Conservation (phyloP, 2,888 invertebrate genomes). For the Onchidella celtica region DNA sequence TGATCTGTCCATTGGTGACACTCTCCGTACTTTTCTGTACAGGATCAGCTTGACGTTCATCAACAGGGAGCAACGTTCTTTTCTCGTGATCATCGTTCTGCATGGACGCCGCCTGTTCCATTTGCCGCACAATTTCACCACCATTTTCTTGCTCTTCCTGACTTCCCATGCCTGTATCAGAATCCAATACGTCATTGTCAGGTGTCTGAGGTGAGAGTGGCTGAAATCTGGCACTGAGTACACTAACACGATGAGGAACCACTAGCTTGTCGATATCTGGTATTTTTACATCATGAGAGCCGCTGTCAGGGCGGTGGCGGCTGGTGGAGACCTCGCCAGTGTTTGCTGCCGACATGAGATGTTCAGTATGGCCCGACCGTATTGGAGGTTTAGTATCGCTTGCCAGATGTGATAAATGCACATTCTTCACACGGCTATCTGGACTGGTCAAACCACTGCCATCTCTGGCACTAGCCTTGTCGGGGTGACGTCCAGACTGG, state of each 20-base stretch:
- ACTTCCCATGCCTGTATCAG: no score
- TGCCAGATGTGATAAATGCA: not conserved
- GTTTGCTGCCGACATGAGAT: not conserved
- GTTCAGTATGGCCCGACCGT: not conserved
- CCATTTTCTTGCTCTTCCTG: no score
- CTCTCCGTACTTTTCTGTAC: no score
- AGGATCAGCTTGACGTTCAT: no score
- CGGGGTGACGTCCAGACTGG: not conserved
- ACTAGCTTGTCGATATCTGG: not conserved
- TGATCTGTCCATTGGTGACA: no score
- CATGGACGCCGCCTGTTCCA: no score
- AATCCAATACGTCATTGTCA: no score
- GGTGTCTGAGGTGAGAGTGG: no score
- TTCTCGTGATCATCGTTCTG: no score
- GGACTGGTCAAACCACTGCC: not conserved
- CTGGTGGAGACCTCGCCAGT: not conserved
- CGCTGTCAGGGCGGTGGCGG: not conserved
- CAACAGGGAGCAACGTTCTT: no score
- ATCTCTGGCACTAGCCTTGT: not conserved
- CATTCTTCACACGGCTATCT: not conserved
- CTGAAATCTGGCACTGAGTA: not conserved
- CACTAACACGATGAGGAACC: not conserved
- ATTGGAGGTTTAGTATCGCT: no score
- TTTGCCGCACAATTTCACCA: no score
- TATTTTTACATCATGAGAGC: not conserved